Evolutionary conservation across 2,888 invertebrate species (phyloP), one percentile per base, ranked within the genome.

Genomic region (Orgyia antiqua): DNA sequence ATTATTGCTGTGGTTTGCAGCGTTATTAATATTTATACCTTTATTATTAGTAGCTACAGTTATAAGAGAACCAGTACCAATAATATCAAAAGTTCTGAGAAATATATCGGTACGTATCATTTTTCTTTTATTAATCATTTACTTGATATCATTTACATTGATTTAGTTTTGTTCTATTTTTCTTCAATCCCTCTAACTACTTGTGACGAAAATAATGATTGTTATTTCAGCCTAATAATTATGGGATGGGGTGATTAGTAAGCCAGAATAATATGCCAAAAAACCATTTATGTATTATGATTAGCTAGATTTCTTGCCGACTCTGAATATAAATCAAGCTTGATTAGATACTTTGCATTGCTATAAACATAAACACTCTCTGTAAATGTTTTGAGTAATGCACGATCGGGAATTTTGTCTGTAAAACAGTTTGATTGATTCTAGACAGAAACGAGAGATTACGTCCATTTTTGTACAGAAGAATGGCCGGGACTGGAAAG

Each of bases 1-100:
- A 12, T 52, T 87, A 0, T 56, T 88, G 1, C 77, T 93, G n/a
- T 94, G 94, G 94, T 50, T 88, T 1, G 76, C 89, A 0, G 91
- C 93, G 0, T 58, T 92, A 28, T 63, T 88, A 4, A 88, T 93
- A 39, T 93, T 93, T 68, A 86, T 89, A 3, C 93, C 93, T 0
- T 68, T 92, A 20, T 69, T 92, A 2, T 68, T 88, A 55, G 90
- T 86, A 0, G 80, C 83, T 0, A 67, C 69, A 0, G 78, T 86
- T 0, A 57, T 65, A 29, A 69, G 51, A 29, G 87, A 86, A 29
- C 56, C 70, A 0, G 69, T 86, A 1, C 84, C 84, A 5, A 52
- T 82, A 19, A 70, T 83, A 31, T 64, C 77, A 4, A 77, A 74
- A 41, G 57, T 63, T 0, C 45, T 61, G 21, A 64, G 40, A 18